Evolutionary conservation across 2,797 vertebrate genomes (phyloP).

Genomic region (Pogonophryne albipinna): DNA sequence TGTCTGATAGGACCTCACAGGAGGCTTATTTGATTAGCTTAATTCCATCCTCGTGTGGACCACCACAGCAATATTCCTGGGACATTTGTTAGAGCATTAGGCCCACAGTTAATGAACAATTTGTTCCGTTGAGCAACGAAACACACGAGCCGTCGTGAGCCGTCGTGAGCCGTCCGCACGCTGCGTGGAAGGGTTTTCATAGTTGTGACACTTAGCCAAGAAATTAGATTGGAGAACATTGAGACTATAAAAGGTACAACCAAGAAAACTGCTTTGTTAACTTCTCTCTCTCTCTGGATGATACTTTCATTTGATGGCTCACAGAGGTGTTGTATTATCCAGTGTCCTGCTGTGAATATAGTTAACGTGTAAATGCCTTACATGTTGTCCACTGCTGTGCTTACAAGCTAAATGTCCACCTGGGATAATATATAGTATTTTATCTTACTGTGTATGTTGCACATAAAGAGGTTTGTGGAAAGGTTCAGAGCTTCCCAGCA

Average conservation of each 20-base stretch:
- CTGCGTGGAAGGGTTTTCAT: slow-evolving; percentile 57
- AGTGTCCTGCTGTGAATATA: slow-evolving; percentile 24
- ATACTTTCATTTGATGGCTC: slow-evolving; percentile 55
- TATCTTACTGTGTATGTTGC: slow-evolving; percentile 24
- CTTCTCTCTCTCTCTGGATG: slow-evolving; percentile 51
- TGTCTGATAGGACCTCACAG: slow-evolving; percentile 84
- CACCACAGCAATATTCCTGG: slow-evolving; percentile 72
- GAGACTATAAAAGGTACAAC: slow-evolving; percentile 46
- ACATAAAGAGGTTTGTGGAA: slow-evolving; percentile 22
- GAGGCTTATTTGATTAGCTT: slow-evolving; percentile 86
- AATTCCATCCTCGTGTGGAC: slow-evolving; percentile 81
- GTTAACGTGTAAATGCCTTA: slow-evolving; percentile 31
- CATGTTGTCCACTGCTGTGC: slow-evolving; percentile 13
- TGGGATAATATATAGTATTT: slow-evolving; percentile 13
- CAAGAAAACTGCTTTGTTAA: slow-evolving; percentile 34
- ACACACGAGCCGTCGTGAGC: slow-evolving; percentile 58
- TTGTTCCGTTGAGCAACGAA: slow-evolving; percentile 78
- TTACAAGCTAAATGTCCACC: slow-evolving; percentile 21
- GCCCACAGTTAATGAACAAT: slow-evolving; percentile 80
- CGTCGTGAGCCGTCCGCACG: slow-evolving; percentile 43
- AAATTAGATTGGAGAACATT: slow-evolving; percentile 57
- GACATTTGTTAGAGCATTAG: slow-evolving; percentile 78
- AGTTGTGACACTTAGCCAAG: slow-evolving; percentile 61
- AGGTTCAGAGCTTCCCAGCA: slow-evolving; percentile 25
- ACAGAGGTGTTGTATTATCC: slow-evolving; percentile 22